Conservation (phyloP, 2,113 vertebrate species). For the Tragelaphus strepsiceros region DNA sequence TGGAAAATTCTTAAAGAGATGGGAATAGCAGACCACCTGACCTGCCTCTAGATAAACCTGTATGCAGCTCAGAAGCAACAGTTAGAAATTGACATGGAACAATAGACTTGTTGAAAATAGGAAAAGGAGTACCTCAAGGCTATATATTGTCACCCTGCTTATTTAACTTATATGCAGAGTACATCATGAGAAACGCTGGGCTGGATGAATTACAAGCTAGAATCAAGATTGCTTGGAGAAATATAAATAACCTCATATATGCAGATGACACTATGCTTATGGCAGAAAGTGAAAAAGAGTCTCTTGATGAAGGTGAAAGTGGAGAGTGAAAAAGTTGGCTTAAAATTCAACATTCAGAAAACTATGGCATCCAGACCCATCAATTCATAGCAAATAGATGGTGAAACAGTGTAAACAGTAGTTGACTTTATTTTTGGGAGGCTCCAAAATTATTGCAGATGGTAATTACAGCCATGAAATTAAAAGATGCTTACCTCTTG, state of each 20-base stretch:
- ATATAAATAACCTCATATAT: neutral
- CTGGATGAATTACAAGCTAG: neutral
- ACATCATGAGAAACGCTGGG: neutral
- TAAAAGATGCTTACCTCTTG: neutral
- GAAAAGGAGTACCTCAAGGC: neutral
- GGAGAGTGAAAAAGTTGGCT: neutral
- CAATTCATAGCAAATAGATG: neutral
- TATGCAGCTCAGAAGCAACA: neutral
- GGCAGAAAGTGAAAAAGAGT: neutral
- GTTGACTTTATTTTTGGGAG: neutral
- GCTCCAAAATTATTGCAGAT: neutral
- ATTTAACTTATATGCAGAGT: neutral
- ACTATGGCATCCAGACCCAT: neutral
- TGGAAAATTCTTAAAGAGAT: neutral
- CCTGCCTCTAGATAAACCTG: neutral
- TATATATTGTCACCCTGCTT: neutral
- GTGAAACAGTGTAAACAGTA: neutral
- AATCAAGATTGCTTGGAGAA: neutral
- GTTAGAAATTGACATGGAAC: neutral
- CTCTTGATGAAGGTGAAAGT: neutral
- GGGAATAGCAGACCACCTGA: neutral
- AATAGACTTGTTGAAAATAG: neutral
- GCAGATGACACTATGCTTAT: neutral
- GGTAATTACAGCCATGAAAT: neutral
- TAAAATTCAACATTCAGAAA: neutral